These are phyloP conservation scores for Pseudorasbora parva DNA, from an alignment of 2,113 vertebrate species.

Conservation along the genomic window DNA sequence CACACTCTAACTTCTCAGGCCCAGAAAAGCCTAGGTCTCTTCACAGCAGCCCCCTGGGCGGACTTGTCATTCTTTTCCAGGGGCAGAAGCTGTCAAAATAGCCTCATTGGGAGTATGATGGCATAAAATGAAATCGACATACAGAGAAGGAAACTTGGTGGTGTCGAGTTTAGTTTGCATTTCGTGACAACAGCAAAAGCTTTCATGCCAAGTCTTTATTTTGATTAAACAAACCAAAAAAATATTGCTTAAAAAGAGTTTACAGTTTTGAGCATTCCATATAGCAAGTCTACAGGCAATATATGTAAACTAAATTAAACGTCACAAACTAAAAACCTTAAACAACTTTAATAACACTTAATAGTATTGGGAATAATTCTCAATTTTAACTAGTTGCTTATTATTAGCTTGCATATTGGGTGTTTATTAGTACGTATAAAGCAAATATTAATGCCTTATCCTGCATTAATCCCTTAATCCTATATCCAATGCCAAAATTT, in stretches of 20 bases:
- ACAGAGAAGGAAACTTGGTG: not conserved
- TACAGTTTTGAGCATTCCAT: not conserved
- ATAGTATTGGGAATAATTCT: too few relatives aligned
- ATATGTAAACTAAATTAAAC: not conserved
- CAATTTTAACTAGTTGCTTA: too few relatives aligned
- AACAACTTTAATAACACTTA: too few relatives aligned
- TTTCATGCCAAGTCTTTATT: not conserved
- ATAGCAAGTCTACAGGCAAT: not conserved
- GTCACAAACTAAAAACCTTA: not conserved
- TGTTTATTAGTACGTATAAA: too few relatives aligned
- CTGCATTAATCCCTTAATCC: too few relatives aligned
- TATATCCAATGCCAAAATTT: too few relatives aligned
- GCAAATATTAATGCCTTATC: too few relatives aligned
- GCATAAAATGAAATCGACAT: constrained; percentile 18
- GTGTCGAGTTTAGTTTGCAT: constrained; percentile 11
- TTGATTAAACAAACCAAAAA: not conserved
- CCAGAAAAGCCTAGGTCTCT: constrained; percentile 73
- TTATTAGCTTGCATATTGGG: too few relatives aligned
- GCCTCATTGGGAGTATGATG: constrained; percentile 56
- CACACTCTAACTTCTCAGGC: constrained; percentile 84
- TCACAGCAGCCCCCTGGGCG: constrained; percentile 72
- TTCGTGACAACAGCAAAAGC: too few relatives aligned
- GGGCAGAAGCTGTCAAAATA: constrained; percentile 76
- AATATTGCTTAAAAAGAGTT: not conserved
- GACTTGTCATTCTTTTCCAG: constrained; percentile 75